These are phyloP conservation scores for Ecliptopera silaceata DNA, from an alignment of 2,888 invertebrate species.

Conservation along the genomic window DNA sequence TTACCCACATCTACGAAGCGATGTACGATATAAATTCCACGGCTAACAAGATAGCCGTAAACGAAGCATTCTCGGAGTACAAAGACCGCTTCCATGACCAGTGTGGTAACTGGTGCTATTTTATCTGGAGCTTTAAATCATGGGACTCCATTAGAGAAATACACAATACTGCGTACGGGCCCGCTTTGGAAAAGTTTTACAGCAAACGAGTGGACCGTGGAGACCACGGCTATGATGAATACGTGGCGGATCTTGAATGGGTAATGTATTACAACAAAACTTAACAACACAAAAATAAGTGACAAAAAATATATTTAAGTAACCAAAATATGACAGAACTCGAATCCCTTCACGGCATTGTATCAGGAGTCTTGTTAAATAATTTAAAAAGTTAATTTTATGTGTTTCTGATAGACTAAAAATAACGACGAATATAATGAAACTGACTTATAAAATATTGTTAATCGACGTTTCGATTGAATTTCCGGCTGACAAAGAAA, in stretches of 20 bases:
- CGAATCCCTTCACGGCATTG: too few species aligned
- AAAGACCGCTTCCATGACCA: neutral
- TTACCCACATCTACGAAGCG: slow-evolving; percentile 23
- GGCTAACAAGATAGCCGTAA: slow-evolving; percentile 12
- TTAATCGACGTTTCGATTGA: too few species aligned
- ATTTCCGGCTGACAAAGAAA: too few species aligned
- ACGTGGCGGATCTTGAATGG: neutral
- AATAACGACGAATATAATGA: too few species aligned
- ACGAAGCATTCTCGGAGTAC: slow-evolving; percentile 1
- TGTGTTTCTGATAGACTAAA: too few species aligned
- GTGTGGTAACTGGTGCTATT: neutral
- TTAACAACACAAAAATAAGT: too few species aligned
- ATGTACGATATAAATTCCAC: slow-evolving; percentile 22
- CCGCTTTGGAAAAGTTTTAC: slow-evolving; percentile 1
- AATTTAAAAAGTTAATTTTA: too few species aligned
- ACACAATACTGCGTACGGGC: neutral
- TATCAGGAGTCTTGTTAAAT: too few species aligned
- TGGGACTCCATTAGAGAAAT: slow-evolving; percentile 2
- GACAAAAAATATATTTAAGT: too few species aligned
- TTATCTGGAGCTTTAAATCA: neutral
- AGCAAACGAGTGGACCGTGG: slow-evolving; percentile 3
- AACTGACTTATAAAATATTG: too few species aligned
- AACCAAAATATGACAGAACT: too few species aligned
- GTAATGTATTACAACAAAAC: neutral
- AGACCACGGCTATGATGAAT: neutral